A percentile compares a stretch with the other conserved stretches of the same genome.
Evolutionary conservation across 2,797 vertebrate genomes (phyloP).

Genomic region (Tenualosa thibaudeaui): DNA sequence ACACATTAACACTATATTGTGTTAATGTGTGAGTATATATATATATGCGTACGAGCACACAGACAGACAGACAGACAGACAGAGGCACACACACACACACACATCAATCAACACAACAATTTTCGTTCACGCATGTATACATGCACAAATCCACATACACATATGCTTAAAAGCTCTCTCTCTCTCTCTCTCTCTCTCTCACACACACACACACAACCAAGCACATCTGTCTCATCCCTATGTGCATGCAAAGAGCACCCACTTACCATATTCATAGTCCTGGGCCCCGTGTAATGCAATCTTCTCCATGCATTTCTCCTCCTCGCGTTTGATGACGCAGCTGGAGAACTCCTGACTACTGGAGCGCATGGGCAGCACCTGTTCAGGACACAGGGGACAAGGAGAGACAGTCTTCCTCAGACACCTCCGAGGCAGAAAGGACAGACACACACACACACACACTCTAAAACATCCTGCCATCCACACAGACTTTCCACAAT

Average conservation of each 20-base stretch:
- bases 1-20: not conserved
- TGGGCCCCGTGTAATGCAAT: constrained; percentile 68
- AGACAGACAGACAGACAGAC: not conserved
- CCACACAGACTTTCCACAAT: too few species aligned
- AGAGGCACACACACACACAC: not conserved
- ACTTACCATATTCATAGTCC: constrained; percentile 65
- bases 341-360: constrained; percentile 58
- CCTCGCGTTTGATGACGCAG: constrained; percentile 88
- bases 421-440: too few species aligned
- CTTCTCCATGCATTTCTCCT: constrained; percentile 86
- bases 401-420: not conserved
- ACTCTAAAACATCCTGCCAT: too few species aligned
- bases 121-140: too few species aligned
- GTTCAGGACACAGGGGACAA: constrained; percentile 38
- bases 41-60: too few species aligned
- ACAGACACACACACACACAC: constrained; percentile 1
- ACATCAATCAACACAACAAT: not conserved
- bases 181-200: too few species aligned
- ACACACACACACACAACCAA: not conserved
- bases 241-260: not conserved
- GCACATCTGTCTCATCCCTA: not conserved
- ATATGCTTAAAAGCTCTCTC: not conserved
- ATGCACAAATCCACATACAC: not conserved
- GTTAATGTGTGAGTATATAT: not conserved
- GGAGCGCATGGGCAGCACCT: constrained; percentile 78